Percentiles rank a stretch among this genome's conserved stretches.
phyloP scores from a whole-genome alignment of 2,797 vertebrate genomes.

The Centroberyx gerrardi region DNA sequence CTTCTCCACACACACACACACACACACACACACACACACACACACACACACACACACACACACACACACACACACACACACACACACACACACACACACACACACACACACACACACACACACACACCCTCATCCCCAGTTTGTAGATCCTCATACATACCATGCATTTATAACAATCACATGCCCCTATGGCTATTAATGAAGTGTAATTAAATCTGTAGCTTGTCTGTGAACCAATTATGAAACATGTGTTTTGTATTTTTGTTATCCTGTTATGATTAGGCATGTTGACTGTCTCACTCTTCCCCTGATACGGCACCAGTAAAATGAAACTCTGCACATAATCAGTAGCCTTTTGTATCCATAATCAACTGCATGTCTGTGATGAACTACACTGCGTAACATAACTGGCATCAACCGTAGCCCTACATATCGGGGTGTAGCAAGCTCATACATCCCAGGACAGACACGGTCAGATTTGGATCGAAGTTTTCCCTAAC shows the following conservation, averaged over 20 bases:
- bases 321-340: too few species aligned
- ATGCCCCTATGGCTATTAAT: neutral
- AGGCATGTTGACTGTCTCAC: too few species aligned
- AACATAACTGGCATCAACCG: too few species aligned
- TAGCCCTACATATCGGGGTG: constrained; percentile 3
- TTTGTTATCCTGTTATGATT: too few species aligned
- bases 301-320: too few species aligned
- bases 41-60: neutral
- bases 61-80: neutral
- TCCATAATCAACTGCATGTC: too few species aligned
- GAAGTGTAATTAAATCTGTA: too few species aligned
- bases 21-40: neutral
- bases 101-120: neutral
- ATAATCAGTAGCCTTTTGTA: too few species aligned
- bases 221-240: too few species aligned
- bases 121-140: neutral
- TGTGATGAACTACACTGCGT: too few species aligned
- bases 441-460: neutral
- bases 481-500: neutral
- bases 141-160: neutral
- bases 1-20: neutral
- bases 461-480: constrained; percentile 5
- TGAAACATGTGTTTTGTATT: too few species aligned
- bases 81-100: too few species aligned
- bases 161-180: neutral